A percentile compares a stretch with the other conserved stretches of the same genome.
Evolutionary conservation across 2,113 vertebrate species (phyloP).

Genomic region (Lota lota): DNA sequence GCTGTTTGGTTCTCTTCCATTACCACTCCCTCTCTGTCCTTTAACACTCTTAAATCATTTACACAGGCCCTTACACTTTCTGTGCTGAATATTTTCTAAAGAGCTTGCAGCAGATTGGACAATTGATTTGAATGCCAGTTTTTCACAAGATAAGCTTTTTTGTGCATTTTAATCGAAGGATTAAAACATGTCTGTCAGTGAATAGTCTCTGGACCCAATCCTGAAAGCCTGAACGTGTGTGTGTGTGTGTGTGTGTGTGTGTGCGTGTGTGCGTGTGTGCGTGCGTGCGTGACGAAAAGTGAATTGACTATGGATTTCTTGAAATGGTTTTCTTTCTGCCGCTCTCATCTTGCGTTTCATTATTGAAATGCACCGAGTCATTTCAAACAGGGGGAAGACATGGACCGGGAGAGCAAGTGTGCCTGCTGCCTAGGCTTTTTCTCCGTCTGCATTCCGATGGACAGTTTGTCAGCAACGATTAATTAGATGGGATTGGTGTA

Average conservation of each 20-base stretch:
- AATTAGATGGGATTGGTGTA: neutral
- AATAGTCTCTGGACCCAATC: conserved; percentile 41
- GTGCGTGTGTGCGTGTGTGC: too few species aligned
- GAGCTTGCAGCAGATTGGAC: conserved; percentile 23
- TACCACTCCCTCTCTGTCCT: neutral
- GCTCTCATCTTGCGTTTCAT: neutral
- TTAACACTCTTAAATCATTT: conserved; percentile 1
- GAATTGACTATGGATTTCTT: conserved; percentile 7
- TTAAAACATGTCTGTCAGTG: conserved; percentile 42
- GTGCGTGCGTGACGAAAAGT: conserved; percentile 10
- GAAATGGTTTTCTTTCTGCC: conserved; percentile 5
- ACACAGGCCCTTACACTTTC: neutral
- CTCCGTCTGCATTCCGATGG: too few species aligned
- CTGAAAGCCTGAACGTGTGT: conserved; percentile 7
- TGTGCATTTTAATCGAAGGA: conserved; percentile 44
- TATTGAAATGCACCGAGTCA: conserved; percentile 12
- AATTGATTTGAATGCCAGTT: conserved; percentile 44
- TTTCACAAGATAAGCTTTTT: conserved; percentile 42
- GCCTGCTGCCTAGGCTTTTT: too few species aligned
- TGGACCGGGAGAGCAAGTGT: neutral
- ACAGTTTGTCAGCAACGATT: neutral
- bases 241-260: too few species aligned
- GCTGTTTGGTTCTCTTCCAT: neutral
- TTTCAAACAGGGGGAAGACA: conserved; percentile 13
- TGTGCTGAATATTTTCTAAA: conserved; percentile 23